A percentile compares a stretch with the other conserved stretches of the same genome.
Conservation (phyloP, 1,140 invertebrate species). For the Pseudomyrmex pallidus region DNA sequence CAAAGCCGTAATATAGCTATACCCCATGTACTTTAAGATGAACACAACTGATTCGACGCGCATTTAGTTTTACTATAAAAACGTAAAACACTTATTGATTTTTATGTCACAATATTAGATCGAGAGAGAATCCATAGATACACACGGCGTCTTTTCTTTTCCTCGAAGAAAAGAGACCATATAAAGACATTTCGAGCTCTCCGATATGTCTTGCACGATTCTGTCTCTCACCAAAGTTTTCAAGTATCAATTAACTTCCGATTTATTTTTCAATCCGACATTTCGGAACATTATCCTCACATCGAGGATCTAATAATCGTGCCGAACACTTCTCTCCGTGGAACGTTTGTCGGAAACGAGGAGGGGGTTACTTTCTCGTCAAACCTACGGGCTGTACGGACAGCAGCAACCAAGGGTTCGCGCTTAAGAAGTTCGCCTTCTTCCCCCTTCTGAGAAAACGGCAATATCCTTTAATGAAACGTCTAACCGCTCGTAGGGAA, state of each 20-base stretch:
- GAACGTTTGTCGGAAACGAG: neutral
- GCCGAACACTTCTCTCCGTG: slow-evolving; percentile 21
- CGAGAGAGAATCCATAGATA: no score
- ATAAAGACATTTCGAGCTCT: neutral
- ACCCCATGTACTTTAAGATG: neutral
- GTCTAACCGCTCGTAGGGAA: slow-evolving; percentile 58
- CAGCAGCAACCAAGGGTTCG: slow-evolving; percentile 15
- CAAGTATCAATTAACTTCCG: slow-evolving; percentile 23
- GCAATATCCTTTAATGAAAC: slow-evolving; percentile 77
- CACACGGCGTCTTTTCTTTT: neutral
- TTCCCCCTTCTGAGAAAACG: slow-evolving; percentile 13
- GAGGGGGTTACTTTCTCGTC: slow-evolving; percentile 25
- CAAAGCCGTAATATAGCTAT: neutral
- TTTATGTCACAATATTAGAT: neutral
- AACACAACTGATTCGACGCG: neutral
- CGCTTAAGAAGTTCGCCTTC: slow-evolving; percentile 44
- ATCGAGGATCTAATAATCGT: slow-evolving; percentile 65
- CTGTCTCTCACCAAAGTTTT: neutral
- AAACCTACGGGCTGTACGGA: slow-evolving; percentile 7
- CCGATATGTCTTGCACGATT: no score
- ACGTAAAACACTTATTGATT: neutral
- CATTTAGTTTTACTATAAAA: neutral
- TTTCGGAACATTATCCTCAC: neutral
- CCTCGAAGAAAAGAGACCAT: neutral
- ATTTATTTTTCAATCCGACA: neutral